Evolutionary conservation across 2,797 vertebrate genomes (phyloP), one percentile per base, ranked within the genome.

Genomic region (Allobates femoralis): DNA sequence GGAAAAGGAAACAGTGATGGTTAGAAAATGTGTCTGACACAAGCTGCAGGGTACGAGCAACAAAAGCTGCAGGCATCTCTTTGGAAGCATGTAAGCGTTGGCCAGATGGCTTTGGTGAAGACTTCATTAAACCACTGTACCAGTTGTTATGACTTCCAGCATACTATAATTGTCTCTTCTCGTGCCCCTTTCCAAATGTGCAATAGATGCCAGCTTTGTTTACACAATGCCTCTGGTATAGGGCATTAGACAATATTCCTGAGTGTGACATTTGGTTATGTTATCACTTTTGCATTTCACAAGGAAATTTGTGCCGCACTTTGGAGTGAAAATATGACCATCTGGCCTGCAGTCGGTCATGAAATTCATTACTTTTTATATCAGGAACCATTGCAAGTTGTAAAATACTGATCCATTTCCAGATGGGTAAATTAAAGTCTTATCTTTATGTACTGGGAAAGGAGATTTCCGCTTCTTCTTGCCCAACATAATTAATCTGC

Each of bases 241-340:
- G 26, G n/a, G 51, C 30, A 69, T 66, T 56, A 53, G 58, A 58
- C 60, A 34, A 37, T 55, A 79, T 71, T 56, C 67, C 66, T 56
- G 21, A 41, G 53, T 85, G 76, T 69, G 76, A 69, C 84, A 85
- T 85, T 85, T 85, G 84, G 56, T 30, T 77, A 73, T 37, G 60
- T 79, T 85, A 79, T 58, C 76, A 85, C 66, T 79, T 79, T 85
- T 34, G 12, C 19, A 85, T 85, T 78, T 85, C 66, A 69, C 60
- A 67, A 55, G 75, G 16, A 85, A 79, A 55, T 85, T 64, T 79
- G 66, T 58, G 28, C 66, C 12, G 5, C 56, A 77, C 74, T 67
- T 79, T 34, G 10, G 23, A 23, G 62, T 71, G 64, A 37, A 79
- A 69, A 51, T 46, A 79, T 77, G 74, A 69, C 83, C 74, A 85